Evolutionary conservation across 2,113 vertebrate genomes (phyloP).

Genomic region (Eptesicus fuscus): DNA sequence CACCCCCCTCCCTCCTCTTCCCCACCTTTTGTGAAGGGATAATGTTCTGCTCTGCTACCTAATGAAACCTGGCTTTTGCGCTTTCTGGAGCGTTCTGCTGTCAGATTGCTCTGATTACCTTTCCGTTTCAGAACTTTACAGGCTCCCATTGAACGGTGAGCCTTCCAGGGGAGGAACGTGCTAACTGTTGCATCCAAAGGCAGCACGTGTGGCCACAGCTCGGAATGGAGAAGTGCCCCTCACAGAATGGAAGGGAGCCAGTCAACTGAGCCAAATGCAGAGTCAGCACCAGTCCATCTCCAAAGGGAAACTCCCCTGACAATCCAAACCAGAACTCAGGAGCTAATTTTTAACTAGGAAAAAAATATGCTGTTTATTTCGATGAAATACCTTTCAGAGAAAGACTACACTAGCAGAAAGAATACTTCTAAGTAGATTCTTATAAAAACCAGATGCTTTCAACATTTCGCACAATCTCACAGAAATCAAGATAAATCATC

Average conservation of each 20-base stretch:
- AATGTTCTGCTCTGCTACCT: background rate
- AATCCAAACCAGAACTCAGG: background rate
- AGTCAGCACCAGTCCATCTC: background rate
- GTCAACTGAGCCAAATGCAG: background rate
- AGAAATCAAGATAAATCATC: conserved; percentile 3
- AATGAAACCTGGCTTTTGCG: conserved; percentile 51
- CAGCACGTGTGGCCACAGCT: background rate
- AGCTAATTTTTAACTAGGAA: background rate
- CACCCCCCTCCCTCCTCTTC: conserved; percentile 16
- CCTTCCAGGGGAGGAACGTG: background rate
- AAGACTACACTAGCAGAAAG: background rate
- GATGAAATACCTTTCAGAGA: conserved; percentile 28
- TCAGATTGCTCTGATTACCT: background rate
- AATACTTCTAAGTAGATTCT: conserved; percentile 2
- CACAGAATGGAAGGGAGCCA: background rate
- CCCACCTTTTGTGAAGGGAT: background rate
- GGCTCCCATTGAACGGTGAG: background rate
- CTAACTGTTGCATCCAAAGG: conserved; percentile 54
- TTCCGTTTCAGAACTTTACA: background rate
- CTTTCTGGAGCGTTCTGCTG: background rate
- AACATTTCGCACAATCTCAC: background rate
- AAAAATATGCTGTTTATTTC: background rate
- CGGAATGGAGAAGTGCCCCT: background rate
- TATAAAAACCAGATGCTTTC: conserved; percentile 29
- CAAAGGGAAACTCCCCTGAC: background rate